phyloP scores from a whole-genome alignment of 2,113 vertebrate species.

The Eptatretus burgeri region DNA sequence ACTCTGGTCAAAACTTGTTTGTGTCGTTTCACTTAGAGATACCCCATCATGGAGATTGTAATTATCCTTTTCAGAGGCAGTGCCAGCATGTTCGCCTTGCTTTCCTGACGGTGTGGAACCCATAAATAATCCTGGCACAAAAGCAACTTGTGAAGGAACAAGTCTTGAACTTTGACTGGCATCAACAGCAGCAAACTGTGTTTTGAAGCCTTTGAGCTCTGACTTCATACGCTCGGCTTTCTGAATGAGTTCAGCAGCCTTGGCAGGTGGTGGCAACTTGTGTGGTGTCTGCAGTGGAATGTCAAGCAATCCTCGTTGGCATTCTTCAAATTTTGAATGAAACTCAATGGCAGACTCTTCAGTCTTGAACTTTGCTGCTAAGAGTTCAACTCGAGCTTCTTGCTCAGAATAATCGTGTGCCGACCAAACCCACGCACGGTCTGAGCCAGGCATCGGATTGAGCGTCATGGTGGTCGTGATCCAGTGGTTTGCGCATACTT shows the following conservation, averaged over 20 bases:
- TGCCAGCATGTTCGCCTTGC: conserved; percentile 29
- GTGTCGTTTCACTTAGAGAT: neutral
- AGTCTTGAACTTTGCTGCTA: conserved; percentile 82
- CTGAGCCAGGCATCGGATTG: conserved; percentile 61
- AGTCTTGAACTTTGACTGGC: conserved; percentile 17
- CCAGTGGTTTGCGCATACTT: conserved; percentile 94
- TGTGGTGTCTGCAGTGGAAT: conserved; percentile 88
- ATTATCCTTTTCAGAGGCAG: conserved; percentile 67
- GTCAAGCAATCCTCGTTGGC: conserved; percentile 51
- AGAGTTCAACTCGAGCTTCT: conserved; percentile 45
- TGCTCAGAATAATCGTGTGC: conserved; percentile 80
- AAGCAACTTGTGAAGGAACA: conserved; percentile 7
- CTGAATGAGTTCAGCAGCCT: conserved; percentile 67
- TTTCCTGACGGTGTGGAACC: conserved; percentile 23
- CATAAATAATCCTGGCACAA: conserved; percentile 14
- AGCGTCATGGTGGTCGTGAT: conserved; percentile 93
- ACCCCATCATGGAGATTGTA: conserved; percentile 43
- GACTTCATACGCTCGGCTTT: conserved; percentile 95
- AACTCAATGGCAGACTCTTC: conserved; percentile 65
- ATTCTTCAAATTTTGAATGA: conserved; percentile 76
- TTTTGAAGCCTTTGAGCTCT: conserved; percentile 78
- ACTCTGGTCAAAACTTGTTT: conserved; percentile 17
- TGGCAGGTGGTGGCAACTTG: conserved; percentile 62
- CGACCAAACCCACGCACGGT: conserved; percentile 82
- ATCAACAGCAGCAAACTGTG: conserved; percentile 51